These are phyloP conservation scores for Chamaea fasciata DNA, from an alignment of 2,113 vertebrate genomes.

Conservation along the genomic window DNA sequence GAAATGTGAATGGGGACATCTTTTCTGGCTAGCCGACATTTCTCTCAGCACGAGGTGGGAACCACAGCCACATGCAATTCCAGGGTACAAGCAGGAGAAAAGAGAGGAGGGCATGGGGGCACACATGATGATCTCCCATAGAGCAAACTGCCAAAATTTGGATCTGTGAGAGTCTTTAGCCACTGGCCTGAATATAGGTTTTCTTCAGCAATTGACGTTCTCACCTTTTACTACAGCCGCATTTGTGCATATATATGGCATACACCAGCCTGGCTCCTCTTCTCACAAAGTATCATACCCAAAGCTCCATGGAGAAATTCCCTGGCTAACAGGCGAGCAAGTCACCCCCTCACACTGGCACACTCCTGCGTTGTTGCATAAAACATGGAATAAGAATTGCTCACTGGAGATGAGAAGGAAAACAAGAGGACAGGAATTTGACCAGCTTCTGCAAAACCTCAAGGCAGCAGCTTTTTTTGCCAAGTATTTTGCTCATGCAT, in stretches of 20 bases:
- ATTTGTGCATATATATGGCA: accelerated
- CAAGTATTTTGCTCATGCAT: neutral
- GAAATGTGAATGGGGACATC: slow-evolving; percentile 53
- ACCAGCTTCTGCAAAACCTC: neutral
- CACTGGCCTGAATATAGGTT: neutral
- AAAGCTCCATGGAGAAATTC: neutral
- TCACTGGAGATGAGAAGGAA: neutral
- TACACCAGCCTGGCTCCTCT: neutral
- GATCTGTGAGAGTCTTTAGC: neutral
- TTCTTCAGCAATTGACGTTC: neutral
- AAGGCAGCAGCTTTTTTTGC: neutral
- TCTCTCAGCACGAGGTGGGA: neutral
- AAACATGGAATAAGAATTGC: neutral
- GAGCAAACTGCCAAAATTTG: neutral
- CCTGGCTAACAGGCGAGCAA: neutral
- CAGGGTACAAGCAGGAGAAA: neutral
- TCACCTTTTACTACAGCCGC: neutral
- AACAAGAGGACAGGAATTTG: neutral
- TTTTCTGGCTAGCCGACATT: neutral
- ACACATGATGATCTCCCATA: neutral
- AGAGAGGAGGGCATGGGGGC: neutral
- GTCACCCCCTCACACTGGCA: neutral
- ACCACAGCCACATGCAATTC: neutral
- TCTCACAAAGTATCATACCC: neutral
- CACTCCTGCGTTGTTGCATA: neutral